Percentiles rank a stretch among this genome's conserved stretches.
phyloP scores from a whole-genome alignment of 2,113 vertebrate species.

The Nanorana parkeri region DNA sequence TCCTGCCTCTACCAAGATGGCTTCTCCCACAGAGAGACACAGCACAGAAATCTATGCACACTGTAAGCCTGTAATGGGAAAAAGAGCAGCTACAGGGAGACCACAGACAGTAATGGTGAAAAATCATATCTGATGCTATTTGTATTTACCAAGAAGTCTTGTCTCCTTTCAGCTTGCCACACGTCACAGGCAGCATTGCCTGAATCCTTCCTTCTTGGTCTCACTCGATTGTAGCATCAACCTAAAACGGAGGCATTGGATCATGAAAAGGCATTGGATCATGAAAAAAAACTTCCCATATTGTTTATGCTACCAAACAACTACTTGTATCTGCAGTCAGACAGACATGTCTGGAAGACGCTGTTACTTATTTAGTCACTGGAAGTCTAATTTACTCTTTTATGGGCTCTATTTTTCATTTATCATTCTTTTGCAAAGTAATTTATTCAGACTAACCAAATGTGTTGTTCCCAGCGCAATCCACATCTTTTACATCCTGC shows the following conservation, averaged over 20 bases:
- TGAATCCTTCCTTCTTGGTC: too few species aligned
- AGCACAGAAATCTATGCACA: too few species aligned
- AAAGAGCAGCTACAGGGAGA: too few species aligned
- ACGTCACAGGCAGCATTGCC: too few species aligned
- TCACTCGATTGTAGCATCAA: background rate
- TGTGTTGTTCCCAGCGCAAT: background rate
- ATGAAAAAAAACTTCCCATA: background rate
- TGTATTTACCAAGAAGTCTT: too few species aligned
- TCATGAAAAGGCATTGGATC: background rate
- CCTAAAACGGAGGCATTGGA: background rate
- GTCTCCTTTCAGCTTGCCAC: too few species aligned
- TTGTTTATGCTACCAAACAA: background rate
- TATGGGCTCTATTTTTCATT: slow-evolving; percentile 13
- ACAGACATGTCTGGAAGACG: slow-evolving; percentile 1
- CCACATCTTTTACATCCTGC: slow-evolving; percentile 8
- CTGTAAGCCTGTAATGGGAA: too few species aligned
- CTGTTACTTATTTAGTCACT: slow-evolving; percentile 32
- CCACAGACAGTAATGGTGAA: too few species aligned
- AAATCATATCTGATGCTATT: too few species aligned
- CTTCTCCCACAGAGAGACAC: too few species aligned
- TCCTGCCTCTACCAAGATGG: too few species aligned
- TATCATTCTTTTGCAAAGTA: slow-evolving; percentile 32
- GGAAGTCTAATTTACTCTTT: slow-evolving; percentile 37
- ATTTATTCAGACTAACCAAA: slow-evolving; percentile 20
- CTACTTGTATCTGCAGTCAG: slow-evolving; percentile 28